Percentiles rank a stretch among this genome's conserved stretches.
Evolutionary conservation across 2,113 vertebrate species (phyloP).

Genomic region (Myxocyprinus asiaticus): DNA sequence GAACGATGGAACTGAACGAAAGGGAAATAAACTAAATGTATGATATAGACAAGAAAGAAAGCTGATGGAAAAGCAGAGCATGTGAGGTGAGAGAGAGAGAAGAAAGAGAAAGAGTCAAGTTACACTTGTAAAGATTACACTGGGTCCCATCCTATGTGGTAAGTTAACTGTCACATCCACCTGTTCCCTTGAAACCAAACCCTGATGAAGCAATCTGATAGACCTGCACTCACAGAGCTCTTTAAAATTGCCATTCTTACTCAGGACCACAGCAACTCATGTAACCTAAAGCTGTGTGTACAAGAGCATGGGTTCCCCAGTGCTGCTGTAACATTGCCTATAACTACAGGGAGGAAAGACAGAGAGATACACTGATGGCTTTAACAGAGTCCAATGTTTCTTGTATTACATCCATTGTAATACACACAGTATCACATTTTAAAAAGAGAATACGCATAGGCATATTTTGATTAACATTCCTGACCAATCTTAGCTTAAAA

Average conservation of each 20-base stretch:
- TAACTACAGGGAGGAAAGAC: neutral
- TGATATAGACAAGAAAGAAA: neutral
- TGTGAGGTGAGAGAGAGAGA: neutral
- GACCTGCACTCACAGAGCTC: constrained; percentile 24
- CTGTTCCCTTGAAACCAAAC: neutral
- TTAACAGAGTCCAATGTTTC: constrained; percentile 35
- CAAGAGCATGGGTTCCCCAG: neutral
- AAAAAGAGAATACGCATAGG: constrained; percentile 1
- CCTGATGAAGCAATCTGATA: neutral
- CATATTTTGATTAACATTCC: constrained; percentile 10
- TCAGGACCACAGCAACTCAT: constrained; percentile 33
- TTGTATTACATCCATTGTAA: constrained; percentile 29
- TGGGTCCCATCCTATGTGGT: neutral
- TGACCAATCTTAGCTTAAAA: neutral
- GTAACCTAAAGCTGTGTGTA: constrained; percentile 31
- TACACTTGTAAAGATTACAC: neutral
- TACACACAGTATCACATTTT: constrained; percentile 42
- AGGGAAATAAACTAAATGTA: no score
- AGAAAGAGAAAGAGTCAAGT: no score
- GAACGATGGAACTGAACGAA: no score
- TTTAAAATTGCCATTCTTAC: constrained; percentile 38
- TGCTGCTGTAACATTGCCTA: constrained; percentile 15
- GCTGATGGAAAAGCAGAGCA: neutral
- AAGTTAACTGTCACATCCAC: neutral
- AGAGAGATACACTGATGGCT: constrained; percentile 18